Evolutionary conservation across 64 coral and sea anemone species (phyloP), one percentile per base, ranked within the genome.

Genomic region (Orbicella faveolata): DNA sequence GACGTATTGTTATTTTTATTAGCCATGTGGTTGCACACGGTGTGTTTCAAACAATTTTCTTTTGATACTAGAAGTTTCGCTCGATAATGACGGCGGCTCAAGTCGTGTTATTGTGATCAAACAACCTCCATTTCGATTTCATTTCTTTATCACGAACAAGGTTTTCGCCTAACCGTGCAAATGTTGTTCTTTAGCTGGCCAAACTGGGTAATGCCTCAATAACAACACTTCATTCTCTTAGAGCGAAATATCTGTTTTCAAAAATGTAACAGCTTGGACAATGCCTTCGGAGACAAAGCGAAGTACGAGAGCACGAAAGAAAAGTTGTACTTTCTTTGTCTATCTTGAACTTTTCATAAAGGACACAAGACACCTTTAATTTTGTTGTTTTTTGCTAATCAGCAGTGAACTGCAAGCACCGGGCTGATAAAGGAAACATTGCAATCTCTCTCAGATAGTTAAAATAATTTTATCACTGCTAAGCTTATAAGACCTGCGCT

Each of bases 11-110:
- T 16, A 85, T 85, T 85, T 85, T 85, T 85, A 85, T 85, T 85
- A 85, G 82, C 82, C 82, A 85, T 85, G 82, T 85, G 82, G 82
- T 34, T 41, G 63, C 82, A 85, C 82, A 85, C 82, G 63, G 36
- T 15, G 41, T 65, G 34, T 68, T 72, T 68, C 7, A 69, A 85
- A 85, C 23, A 41, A 8, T 37, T 84, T 19, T 36, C 65, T 23
- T 25, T 52, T 20, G 81, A 34, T 44, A 21, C 82, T 72, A 64
- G 67, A 70, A 69, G 33, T 52, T 52, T 65, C 67, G 37, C 64
- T 35, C 0, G 41, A 52, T 72, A 85, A 85, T 72, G 36, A 85
- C 41, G 70, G 70, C 37, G n/a, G 2, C 64, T 11, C 65, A 12
- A 17, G 64, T 79, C 59, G 77, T 26, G 21, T 30, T 53, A 79